Percentiles rank a stretch among this genome's conserved stretches.
Evolutionary conservation across 30 jellyfish, hydroid and myxozoan genomes (phyloP).

Genomic region (Mastigias papua): DNA sequence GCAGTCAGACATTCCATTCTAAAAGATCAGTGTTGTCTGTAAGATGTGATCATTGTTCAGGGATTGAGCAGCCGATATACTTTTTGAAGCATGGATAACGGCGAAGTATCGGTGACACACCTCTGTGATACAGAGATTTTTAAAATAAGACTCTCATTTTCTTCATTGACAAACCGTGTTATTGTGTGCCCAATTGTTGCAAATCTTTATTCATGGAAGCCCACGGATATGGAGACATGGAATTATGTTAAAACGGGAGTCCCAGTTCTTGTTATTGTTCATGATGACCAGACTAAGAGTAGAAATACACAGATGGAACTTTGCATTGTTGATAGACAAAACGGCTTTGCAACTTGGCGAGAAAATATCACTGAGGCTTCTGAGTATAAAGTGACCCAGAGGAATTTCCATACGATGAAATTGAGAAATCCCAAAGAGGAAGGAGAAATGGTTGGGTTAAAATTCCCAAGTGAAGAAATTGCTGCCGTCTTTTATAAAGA

Average conservation of each 20-base stretch:
- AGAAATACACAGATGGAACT: slow-evolving; percentile 59
- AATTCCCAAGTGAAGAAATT: slow-evolving; percentile 84
- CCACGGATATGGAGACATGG: slow-evolving; percentile 91
- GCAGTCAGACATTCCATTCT: not conserved
- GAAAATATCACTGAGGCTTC: slow-evolving; percentile 77
- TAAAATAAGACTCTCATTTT: slow-evolving; percentile 86
- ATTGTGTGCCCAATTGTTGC: slow-evolving; percentile 91
- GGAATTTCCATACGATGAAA: slow-evolving; percentile 84
- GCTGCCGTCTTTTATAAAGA: slow-evolving; percentile 84
- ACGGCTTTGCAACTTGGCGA: slow-evolving; percentile 96
- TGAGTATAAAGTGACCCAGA: slow-evolving; percentile 80
- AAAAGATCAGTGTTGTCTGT: not conserved
- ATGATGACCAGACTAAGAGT: slow-evolving; percentile 39
- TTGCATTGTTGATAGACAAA: slow-evolving; percentile 84
- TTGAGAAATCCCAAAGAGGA: slow-evolving; percentile 68
- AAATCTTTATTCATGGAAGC: slow-evolving; percentile 79
- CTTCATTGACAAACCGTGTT: slow-evolving; percentile 88
- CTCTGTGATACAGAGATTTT: slow-evolving; percentile 83
- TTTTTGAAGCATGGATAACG: slow-evolving; percentile 7
- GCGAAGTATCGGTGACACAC: slow-evolving; percentile 11
- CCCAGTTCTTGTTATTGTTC: slow-evolving; percentile 84
- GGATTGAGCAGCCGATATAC: not conserved
- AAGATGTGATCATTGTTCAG: not conserved
- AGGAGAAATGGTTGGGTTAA: slow-evolving; percentile 87
- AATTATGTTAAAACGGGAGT: slow-evolving; percentile 82